Evolutionary conservation across 2,888 invertebrate species (phyloP).

Genomic region (Drosophila cognata): DNA sequence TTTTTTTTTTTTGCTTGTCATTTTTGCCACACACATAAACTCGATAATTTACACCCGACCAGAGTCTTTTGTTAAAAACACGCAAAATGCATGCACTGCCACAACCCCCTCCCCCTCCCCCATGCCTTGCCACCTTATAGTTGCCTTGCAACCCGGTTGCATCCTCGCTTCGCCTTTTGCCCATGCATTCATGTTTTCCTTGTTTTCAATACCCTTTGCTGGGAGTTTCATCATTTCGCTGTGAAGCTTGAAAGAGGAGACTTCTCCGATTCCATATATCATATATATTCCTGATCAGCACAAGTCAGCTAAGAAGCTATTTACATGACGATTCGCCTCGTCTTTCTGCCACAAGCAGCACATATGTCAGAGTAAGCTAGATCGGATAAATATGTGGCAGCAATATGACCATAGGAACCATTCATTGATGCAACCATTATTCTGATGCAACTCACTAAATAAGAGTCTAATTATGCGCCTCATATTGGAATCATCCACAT

Average conservation of each 20-base stretch:
- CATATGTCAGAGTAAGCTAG: neutral
- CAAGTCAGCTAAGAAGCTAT: too few species aligned
- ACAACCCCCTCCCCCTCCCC: too few species aligned
- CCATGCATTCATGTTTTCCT: constrained; percentile 34
- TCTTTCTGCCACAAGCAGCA: too few species aligned
- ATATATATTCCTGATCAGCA: neutral
- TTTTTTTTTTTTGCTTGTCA: constrained; percentile 43
- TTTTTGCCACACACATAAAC: constrained; percentile 68
- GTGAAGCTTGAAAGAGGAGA: neutral
- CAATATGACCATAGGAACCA: neutral
- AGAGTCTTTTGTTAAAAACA: constrained; percentile 21
- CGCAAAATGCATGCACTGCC: constrained; percentile 18
- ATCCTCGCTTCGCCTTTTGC: neutral
- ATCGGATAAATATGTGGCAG: neutral
- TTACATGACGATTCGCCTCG: too few species aligned
- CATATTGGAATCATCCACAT: neutral
- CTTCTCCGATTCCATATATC: neutral
- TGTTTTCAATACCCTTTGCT: neutral
- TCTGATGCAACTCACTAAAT: neutral
- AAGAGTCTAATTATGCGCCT: neutral
- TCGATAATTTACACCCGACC: constrained; percentile 61
- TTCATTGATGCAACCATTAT: neutral
- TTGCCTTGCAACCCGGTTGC: neutral
- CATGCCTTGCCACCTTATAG: neutral
- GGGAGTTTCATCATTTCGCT: neutral